Base-by-base conservation (phyloP, 2,797 vertebrate genomes). In the Cottoperca gobio region DNA sequence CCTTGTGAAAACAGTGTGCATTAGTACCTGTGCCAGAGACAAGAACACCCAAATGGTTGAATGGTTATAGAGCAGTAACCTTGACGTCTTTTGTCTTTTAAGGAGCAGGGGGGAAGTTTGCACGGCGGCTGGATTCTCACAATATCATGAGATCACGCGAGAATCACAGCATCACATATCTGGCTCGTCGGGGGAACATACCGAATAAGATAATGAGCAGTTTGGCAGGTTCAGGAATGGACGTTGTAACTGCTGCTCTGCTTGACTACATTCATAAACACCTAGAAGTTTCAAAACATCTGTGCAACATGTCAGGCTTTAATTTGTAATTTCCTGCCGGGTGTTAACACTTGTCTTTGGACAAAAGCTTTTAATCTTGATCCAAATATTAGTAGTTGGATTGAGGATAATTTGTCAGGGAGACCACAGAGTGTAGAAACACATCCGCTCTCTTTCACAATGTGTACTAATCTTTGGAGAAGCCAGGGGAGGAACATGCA, bases 351-450 rank as follows among this genome's bases (percentile, higher is more conserved):
- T 28, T 17, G 24, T 31, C 9, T 2, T 55, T 50, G 69, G 14
- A 49, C 21, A 70, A 49, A 62, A 31, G 21, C 28, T 39, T 65
- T 28, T 42, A 13, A 52, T 12, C 11, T 53, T n/a, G n/a, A 71
- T 71, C 5, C 23, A 42, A 55, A 72, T 43, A 42, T 19, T 50
- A 45, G 10, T 45, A 17, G 31, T 4, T 66, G 1, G 23, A 48
- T 23, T 54, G 7, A 37, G 17, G 42, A 31, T 31, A 12, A 23
- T 50, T 48, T 61, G 4, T 21, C 58, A 58, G 33, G 11, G 12
- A 64, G 11, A 40, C n/a, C 13, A 8, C 12, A 37, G 3, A 23
- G 23, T 42, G 26, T 16, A 40, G 33, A 31, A 21, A 40, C 35
- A 45, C 37, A 0, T 53, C 40, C 1, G 0, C 28, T 67, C 6